phyloP scores from a whole-genome alignment of 2,888 invertebrate genomes.

The Phyllotreta cruciferae region DNA sequence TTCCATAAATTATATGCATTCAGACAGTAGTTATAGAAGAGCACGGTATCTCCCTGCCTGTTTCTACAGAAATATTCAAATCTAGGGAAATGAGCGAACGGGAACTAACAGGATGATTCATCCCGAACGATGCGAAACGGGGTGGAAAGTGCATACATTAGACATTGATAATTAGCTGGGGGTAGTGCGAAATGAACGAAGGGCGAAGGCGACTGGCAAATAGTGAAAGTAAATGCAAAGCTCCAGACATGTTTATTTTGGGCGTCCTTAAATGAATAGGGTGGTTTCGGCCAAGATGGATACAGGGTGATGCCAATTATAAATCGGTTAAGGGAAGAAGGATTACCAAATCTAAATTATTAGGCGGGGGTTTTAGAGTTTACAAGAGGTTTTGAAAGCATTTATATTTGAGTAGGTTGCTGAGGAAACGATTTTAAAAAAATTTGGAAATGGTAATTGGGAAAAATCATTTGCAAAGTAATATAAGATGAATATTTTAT shows the following conservation, averaged over 20 bases:
- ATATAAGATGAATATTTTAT: background rate
- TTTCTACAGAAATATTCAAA: constrained; percentile 30
- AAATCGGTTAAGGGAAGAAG: background rate
- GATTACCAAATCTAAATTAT: background rate
- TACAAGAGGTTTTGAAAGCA: no score
- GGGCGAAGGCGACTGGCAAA: constrained; percentile 36
- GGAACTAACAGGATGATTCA: constrained; percentile 37
- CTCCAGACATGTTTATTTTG: constrained; percentile 46
- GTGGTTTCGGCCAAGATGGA: constrained; percentile 30
- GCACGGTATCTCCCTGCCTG: background rate
- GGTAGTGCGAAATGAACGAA: constrained; percentile 37
- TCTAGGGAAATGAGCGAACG: constrained; percentile 31
- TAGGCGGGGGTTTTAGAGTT: no score
- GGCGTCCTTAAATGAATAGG: constrained; percentile 43
- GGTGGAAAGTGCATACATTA: constrained; percentile 39
- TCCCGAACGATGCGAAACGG: constrained; percentile 23
- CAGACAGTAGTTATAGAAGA: no score
- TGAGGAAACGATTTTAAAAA: no score
- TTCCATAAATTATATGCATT: no score
- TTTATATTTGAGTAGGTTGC: no score
- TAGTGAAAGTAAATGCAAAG: constrained; percentile 42
- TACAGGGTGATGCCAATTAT: constrained; percentile 20
- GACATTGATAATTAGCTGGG: constrained; percentile 38
- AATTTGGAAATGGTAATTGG: no score
- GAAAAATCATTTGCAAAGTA: no score